Evolutionary conservation across 2,888 invertebrate genomes (phyloP).

Genomic region (Rotaria sp.): DNA sequence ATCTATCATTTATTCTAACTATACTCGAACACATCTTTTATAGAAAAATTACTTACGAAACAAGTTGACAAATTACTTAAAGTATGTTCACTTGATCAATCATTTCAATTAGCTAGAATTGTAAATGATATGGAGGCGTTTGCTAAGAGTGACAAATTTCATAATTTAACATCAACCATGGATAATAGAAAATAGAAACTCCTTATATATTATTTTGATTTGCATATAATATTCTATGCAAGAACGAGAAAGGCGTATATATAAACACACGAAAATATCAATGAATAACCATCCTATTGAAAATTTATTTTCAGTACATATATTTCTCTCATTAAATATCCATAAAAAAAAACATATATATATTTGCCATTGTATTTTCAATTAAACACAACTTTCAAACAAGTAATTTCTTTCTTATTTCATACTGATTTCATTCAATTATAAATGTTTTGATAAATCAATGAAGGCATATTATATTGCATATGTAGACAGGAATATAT

Average conservation of each 20-base stretch:
- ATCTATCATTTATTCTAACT: no score
- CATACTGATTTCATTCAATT: no score
- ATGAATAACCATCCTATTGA: no score
- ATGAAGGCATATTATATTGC: neutral
- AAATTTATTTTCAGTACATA: no score
- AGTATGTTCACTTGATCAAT: neutral
- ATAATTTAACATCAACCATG: neutral
- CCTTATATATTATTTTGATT: neutral
- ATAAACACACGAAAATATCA: no score
- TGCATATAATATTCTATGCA: neutral
- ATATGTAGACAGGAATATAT: neutral
- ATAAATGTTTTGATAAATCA: neutral
- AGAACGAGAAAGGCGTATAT: neutral
- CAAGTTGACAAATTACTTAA: neutral
- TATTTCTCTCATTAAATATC: no score
- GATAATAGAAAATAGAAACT: neutral
- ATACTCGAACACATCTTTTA: no score
- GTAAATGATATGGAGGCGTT: neutral
- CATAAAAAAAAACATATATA: no score
- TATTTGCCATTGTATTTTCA: no score
- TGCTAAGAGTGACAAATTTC: neutral
- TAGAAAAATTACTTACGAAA: no score
- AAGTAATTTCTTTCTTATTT: no score
- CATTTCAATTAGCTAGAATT: neutral
- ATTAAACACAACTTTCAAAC: no score